phyloP scores from a whole-genome alignment of 2,113 vertebrate species.

The Toxotes jaculatrix region DNA sequence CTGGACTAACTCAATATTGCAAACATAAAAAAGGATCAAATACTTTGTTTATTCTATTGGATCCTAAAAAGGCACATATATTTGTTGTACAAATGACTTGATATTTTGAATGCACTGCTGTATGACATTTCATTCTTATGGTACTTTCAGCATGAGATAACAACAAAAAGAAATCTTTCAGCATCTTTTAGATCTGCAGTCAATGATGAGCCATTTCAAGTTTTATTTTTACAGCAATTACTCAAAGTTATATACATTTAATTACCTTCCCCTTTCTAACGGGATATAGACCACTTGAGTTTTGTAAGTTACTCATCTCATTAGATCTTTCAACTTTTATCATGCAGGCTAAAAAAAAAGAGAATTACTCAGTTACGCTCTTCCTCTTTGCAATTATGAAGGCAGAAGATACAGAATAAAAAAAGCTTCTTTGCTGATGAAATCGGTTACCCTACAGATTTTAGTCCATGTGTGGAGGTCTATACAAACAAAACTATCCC shows the following conservation, averaged over 20 bases:
- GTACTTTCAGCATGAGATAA: slow-evolving; percentile 23
- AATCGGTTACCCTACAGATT: slow-evolving; percentile 39
- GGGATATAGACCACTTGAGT: slow-evolving; percentile 17
- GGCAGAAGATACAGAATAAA: slow-evolving; percentile 19
- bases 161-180: slow-evolving; percentile 24
- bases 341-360: slow-evolving; percentile 26
- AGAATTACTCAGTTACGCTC: slow-evolving; percentile 20
- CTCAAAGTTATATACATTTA: slow-evolving; percentile 28
- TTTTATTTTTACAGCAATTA: slow-evolving; percentile 29
- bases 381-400: slow-evolving; percentile 48
- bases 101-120: slow-evolving; percentile 14
- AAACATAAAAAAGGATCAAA: slow-evolving; percentile 42
- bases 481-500: slow-evolving; percentile 51
- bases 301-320: slow-evolving; percentile 29
- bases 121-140: slow-evolving; percentile 20
- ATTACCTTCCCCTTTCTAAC: slow-evolving; percentile 45
- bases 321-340: slow-evolving; percentile 31
- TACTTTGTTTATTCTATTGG: not conserved
- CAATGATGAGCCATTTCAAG: slow-evolving; percentile 13
- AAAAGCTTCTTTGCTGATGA: slow-evolving; percentile 27
- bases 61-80: slow-evolving; percentile 15
- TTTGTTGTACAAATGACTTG: slow-evolving; percentile 44
- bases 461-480: not conserved
- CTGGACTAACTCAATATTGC: slow-evolving; percentile 29
- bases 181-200: slow-evolving; percentile 21